Conservation (phyloP, 1,140 invertebrate species). For the Sycophila sp. region DNA sequence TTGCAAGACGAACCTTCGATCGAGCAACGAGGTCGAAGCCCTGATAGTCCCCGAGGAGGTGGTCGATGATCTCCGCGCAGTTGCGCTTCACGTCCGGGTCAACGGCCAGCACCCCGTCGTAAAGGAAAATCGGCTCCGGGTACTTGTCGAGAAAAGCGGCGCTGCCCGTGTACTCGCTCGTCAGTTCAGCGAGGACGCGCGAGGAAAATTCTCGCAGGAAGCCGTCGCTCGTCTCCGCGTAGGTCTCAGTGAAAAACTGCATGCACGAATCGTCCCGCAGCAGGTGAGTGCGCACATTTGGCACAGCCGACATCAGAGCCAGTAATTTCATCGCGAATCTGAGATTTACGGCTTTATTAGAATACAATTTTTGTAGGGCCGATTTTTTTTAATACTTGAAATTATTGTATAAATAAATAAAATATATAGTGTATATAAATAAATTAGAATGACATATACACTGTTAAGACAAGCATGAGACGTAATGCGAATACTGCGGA, state of each 20-base stretch:
- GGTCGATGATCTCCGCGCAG: constrained; percentile 54
- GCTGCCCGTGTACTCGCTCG: constrained; percentile 44
- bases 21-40: constrained; percentile 34
- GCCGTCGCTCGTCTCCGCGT: constrained; percentile 47
- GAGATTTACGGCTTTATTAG: no score
- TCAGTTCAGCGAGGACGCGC: constrained; percentile 53
- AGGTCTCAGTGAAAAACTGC: constrained; percentile 42
- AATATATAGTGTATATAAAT: no score
- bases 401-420: no score
- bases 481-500: no score
- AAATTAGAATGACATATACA: no score
- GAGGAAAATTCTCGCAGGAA: constrained; percentile 60
- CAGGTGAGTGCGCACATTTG: constrained; percentile 47
- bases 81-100: constrained; percentile 60
- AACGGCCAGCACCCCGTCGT: constrained; percentile 44
- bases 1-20: constrained; percentile 38
- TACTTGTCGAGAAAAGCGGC: not conserved
- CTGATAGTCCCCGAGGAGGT: constrained; percentile 52
- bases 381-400: no score
- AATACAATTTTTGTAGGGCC: no score
- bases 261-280: constrained; percentile 47
- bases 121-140: constrained; percentile 29
- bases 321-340: constrained; percentile 58
- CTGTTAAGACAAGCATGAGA: no score
- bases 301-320: constrained; percentile 51